These are phyloP conservation scores for Paragorgia papillata DNA, from an alignment of 92 coral and sea anemone genomes.

Conservation along the genomic window DNA sequence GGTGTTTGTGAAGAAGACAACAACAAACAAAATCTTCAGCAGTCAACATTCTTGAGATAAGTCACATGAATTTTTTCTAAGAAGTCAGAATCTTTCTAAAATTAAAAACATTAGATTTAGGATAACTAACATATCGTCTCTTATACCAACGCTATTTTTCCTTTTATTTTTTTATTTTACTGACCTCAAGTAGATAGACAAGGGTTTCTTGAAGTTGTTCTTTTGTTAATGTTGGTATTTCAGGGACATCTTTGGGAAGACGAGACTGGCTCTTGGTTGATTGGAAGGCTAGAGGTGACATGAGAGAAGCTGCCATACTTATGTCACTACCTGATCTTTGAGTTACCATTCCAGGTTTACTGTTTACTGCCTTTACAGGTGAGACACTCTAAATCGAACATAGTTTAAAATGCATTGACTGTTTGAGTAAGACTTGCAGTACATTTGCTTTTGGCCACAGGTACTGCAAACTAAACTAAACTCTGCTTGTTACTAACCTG, in stretches of 20 bases:
- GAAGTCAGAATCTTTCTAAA: slow-evolving; percentile 79
- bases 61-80: slow-evolving; percentile 76
- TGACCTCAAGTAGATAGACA: slow-evolving; percentile 83
- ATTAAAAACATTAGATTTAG: not conserved
- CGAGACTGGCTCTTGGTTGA: slow-evolving; percentile 53
- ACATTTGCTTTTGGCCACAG: too few species aligned
- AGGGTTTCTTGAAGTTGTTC: slow-evolving; percentile 88
- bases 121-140: not conserved
- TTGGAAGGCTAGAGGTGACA: slow-evolving; percentile 96
- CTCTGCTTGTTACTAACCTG: too few species aligned
- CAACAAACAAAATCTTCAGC: too few species aligned
- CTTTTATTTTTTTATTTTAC: not conserved
- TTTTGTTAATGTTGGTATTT: slow-evolving; percentile 67
- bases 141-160: not conserved
- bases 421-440: too few species aligned
- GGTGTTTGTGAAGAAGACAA: too few species aligned
- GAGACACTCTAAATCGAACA: too few species aligned
- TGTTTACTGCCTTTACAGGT: slow-evolving; percentile 1
- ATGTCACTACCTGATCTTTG: slow-evolving; percentile 31
- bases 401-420: too few species aligned
- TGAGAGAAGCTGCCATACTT: slow-evolving; percentile 58
- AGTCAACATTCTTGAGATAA: slow-evolving; percentile 72
- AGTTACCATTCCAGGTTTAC: not conserved
- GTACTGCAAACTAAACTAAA: too few species aligned
- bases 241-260: slow-evolving; percentile 47